Evolutionary conservation across 2,797 vertebrate species (phyloP).

Genomic region (Melanotaenia nigrans): DNA sequence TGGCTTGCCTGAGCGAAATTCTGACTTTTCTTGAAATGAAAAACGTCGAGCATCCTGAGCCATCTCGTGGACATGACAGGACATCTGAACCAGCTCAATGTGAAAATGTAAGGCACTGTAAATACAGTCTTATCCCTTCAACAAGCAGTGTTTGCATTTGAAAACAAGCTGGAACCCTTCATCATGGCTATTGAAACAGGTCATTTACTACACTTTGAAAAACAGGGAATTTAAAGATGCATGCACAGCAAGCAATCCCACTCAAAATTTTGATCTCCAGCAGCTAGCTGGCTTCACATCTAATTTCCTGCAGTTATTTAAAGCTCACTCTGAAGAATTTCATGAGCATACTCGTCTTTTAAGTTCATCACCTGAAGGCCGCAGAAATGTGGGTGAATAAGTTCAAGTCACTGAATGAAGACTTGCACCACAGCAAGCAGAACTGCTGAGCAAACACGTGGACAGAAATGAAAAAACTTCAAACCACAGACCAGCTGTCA

Average conservation of each 20-base stretch:
- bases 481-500: no score
- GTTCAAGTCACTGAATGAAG: background rate
- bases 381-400: conserved; percentile 1
- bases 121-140: conserved; percentile 55
- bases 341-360: conserved; percentile 32
- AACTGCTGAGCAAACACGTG: background rate
- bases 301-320: conserved; percentile 49
- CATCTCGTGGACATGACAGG: conserved; percentile 36
- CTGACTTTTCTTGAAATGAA: conserved; percentile 57
- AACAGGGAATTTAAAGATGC: conserved; percentile 45
- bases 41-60: background rate
- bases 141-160: conserved; percentile 61
- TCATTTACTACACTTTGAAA: conserved; percentile 20
- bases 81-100: conserved; percentile 45
- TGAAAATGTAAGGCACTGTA: conserved; percentile 59
- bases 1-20: conserved; percentile 45
- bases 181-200: no score
- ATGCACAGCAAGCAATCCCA: conserved; percentile 42
- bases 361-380: conserved; percentile 42
- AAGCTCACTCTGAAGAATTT: conserved; percentile 56
- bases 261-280: conserved; percentile 46
- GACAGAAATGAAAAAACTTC: no score
- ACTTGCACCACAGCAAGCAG: background rate
- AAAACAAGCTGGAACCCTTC: conserved; percentile 55
- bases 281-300: conserved; percentile 43